These are phyloP conservation scores for Phrynosoma blainvillii DNA, from an alignment of 2,113 vertebrate genomes.

Conservation along the genomic window DNA sequence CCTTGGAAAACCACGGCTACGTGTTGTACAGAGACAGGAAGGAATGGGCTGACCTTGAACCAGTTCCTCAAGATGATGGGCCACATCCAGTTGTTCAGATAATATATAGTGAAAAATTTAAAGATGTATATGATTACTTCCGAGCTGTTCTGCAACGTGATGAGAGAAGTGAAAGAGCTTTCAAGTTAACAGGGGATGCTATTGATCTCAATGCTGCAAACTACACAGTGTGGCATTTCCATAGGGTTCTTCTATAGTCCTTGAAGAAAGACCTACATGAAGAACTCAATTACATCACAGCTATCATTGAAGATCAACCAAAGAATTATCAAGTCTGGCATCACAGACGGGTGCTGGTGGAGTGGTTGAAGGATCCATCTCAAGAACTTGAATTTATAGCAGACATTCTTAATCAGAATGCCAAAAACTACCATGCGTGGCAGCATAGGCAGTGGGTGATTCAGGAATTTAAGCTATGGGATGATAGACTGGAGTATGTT, in stretches of 20 bases:
- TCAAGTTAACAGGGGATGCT: constrained; percentile 89
- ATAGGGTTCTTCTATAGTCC: constrained; percentile 90
- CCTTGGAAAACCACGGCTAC: constrained; percentile 67
- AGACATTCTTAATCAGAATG: constrained; percentile 94
- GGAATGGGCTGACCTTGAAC: constrained; percentile 94
- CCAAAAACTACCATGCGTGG: constrained; percentile 99
- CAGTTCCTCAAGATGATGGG: constrained; percentile 93
- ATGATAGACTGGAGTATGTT: constrained; percentile 90
- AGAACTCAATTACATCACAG: constrained; percentile 93
- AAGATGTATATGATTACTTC: constrained; percentile 96
- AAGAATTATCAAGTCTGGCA: constrained; percentile 99
- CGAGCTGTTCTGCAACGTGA: constrained; percentile 93
- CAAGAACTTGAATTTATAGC: constrained; percentile 93
- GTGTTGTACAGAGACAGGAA: constrained; percentile 87
- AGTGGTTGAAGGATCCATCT: constrained; percentile 93
- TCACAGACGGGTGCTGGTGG: constrained; percentile 93
- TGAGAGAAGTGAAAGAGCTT: constrained; percentile 94
- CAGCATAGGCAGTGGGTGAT: constrained; percentile 99
- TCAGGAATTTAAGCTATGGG: constrained; percentile 98
- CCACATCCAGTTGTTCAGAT: constrained; percentile 97
- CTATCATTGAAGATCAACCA: constrained; percentile 97
- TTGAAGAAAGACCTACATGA: constrained; percentile 90
- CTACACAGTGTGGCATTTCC: constrained; percentile 98
- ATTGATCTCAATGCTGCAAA: constrained; percentile 97
- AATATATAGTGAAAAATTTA: constrained; percentile 86